Evolutionary conservation across 2,113 vertebrate species (phyloP).

Genomic region (Podarcis cretensis): DNA sequence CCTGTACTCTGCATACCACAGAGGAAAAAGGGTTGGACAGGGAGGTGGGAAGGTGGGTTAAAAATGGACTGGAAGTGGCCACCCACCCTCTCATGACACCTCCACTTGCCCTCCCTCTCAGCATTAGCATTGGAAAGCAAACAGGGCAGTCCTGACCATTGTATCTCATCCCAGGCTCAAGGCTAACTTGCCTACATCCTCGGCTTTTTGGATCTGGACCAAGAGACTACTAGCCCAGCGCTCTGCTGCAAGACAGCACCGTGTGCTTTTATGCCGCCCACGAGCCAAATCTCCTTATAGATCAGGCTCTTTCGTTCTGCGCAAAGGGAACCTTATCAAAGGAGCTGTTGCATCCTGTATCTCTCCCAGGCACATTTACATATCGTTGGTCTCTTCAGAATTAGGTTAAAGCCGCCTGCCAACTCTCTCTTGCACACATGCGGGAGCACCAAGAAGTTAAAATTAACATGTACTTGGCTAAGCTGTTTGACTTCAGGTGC

Average conservation of each 20-base stretch:
- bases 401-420: neutral
- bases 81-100: no score
- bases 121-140: neutral
- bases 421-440: neutral
- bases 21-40: no score
- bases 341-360: neutral
- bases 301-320: neutral
- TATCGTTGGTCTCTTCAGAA: slow-evolving; percentile 1
- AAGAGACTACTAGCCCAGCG: neutral
- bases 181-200: neutral
- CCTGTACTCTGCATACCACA: no score
- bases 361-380: neutral
- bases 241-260: neutral
- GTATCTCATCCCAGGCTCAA: neutral
- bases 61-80: no score
- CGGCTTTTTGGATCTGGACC: neutral
- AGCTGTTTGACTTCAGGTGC: neutral
- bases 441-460: neutral
- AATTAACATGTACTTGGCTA: neutral
- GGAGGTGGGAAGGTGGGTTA: no score
- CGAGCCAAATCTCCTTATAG: neutral
- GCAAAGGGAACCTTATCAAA: neutral
- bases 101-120: neutral
- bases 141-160: neutral
- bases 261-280: neutral